phyloP scores from a whole-genome alignment of 2,888 invertebrate species.

The Apantesis nais region DNA sequence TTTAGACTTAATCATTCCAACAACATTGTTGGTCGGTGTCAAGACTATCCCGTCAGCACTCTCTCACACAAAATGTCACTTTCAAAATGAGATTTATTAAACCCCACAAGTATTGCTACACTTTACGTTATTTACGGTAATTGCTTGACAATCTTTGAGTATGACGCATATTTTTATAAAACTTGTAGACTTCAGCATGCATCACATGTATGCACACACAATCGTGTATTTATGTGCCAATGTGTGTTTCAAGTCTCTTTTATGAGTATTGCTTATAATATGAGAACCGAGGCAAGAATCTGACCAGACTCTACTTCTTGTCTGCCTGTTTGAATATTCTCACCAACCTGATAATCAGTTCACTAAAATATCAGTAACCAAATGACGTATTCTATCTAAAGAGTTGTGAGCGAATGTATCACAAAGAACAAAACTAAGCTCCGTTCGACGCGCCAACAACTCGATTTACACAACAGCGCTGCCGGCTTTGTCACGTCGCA shows the following conservation, averaged over 20 bases:
- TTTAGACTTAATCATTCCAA: too few species aligned
- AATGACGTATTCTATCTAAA: background rate
- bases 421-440: conserved; percentile 5
- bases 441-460: background rate
- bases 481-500: background rate
- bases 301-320: background rate
- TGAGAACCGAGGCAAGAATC: too few species aligned
- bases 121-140: background rate
- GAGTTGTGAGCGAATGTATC: background rate
- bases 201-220: too few species aligned
- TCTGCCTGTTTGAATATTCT: too few species aligned
- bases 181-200: too few species aligned
- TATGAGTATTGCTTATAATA: background rate
- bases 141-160: background rate
- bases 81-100: background rate
- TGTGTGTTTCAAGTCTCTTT: background rate
- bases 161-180: too few species aligned
- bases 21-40: too few species aligned
- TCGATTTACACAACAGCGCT: background rate
- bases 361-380: background rate
- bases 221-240: too few species aligned
- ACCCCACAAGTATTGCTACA: too few species aligned
- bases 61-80: too few species aligned
- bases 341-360: background rate
- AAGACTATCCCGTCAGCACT: too few species aligned